Base-by-base conservation (phyloP, 2,113 vertebrate genomes). In the Cyphomyrus plagiostoma region DNA sequence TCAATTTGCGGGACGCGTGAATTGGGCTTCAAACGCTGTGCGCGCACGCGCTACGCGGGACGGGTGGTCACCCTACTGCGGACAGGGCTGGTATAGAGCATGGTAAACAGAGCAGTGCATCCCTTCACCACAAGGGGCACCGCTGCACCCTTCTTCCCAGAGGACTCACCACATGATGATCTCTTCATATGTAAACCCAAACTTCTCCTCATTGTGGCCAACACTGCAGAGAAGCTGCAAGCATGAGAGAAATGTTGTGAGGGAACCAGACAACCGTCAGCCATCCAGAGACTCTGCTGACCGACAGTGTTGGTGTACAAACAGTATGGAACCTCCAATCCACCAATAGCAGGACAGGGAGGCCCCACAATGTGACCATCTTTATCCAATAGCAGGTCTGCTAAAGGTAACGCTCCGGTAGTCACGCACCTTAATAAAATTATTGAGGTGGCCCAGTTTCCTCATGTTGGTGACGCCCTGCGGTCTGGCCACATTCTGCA, bases 381-480 rank as follows among this genome's bases (percentile, higher is more conserved):
- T 39, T 35, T 39, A 13, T 77, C 70, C 35, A 30, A 26, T 30
- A 70, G 30, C 74, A 42, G 74, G 74, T 80, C 4, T 2, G 30
- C 19, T 39, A 77, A 39, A 15, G 35, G 35, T 13, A 17, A 77
- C 6, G 35, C 5, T 39, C 35, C 35, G 1, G 13, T 17, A 39
- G 7, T 84, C 23, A 49, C 82, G 1, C 23, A 97, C 97, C 97
- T 97, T 97, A 84, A 97, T 97, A 93, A 98, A 97, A 93, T 98
- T 98, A 96, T 98, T 97, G 93, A 98, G 94, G 91, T 97, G 97
- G 92, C 96, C 97, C 42, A 98, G 91, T 90, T 97, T 98, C 93
- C 97, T 95, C 96, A 97, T 97, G 95, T 97, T 97, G 92, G 96
- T 97, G 45, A 98, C 96, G 0, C 97, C 97, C 93, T 97, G 96